A percentile compares a stretch with the other conserved stretches of the same genome.
Evolutionary conservation across 2,797 vertebrate genomes (phyloP).

Genomic region (Sebastes trivittatus): DNA sequence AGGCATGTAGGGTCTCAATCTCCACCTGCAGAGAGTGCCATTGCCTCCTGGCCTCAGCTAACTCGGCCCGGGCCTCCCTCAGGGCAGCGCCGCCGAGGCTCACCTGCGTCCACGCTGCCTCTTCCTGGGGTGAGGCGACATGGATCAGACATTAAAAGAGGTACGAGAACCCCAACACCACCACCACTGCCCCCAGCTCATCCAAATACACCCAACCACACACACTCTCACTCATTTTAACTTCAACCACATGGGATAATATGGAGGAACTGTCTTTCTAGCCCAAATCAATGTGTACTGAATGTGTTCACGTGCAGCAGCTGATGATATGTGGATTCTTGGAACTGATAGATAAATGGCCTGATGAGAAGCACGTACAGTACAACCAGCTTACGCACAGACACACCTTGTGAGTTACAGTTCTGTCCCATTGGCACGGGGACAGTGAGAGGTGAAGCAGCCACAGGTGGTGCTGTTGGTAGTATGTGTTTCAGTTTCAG

Average conservation of each 20-base stretch:
- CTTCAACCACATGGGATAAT: neutral
- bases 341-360: neutral
- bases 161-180: neutral
- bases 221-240: neutral
- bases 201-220: neutral
- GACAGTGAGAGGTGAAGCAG: conserved; percentile 5
- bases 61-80: conserved; percentile 89
- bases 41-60: conserved; percentile 88
- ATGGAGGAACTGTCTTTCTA: neutral
- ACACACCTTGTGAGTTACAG: neutral
- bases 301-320: neutral
- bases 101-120: conserved; percentile 86
- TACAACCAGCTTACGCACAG: neutral
- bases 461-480: conserved; percentile 19
- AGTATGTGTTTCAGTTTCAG: conserved; percentile 21
- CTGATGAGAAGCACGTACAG: neutral
- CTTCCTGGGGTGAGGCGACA: conserved; percentile 71
- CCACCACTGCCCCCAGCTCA: neutral
- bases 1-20: conserved; percentile 91
- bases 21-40: conserved; percentile 94
- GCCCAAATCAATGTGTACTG: neutral
- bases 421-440: conserved; percentile 4
- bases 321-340: neutral
- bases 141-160: neutral
- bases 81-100: conserved; percentile 86